Evolutionary conservation across 2,113 vertebrate species (phyloP).

Genomic region (Oncorhynchus keta): DNA sequence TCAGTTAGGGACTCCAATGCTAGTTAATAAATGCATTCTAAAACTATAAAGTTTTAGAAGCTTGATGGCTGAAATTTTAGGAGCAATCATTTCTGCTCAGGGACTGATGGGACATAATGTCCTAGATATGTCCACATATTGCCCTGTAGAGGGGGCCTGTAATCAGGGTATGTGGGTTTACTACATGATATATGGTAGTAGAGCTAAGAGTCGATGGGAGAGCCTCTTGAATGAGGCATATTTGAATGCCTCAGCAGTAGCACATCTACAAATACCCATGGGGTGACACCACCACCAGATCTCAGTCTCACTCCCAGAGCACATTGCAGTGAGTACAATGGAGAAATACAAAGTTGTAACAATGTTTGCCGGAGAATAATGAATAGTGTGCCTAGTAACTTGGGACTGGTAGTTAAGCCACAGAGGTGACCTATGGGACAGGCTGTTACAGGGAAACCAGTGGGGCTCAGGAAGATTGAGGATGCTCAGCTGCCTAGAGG

Average conservation of each 20-base stretch:
- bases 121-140: constrained; percentile 1
- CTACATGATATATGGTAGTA: not conserved
- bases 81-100: not conserved
- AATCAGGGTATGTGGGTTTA: not conserved
- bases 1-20: not conserved
- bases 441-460: not conserved
- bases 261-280: not conserved
- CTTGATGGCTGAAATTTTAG: not conserved
- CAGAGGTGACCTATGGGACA: constrained; percentile 51
- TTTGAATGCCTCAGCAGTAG: not conserved
- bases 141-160: not conserved
- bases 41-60: not conserved
- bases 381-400: constrained; percentile 24
- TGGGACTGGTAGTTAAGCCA: constrained; percentile 20
- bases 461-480: constrained; percentile 57
- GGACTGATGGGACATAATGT: not conserved
- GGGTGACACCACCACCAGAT: not conserved
- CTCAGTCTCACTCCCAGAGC: not conserved
- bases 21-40: not conserved
- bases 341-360: not conserved
- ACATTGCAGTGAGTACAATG: not conserved
- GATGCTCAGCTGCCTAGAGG: constrained; percentile 35
- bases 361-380: not conserved
- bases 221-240: not conserved
- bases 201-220: not conserved